A percentile compares a stretch with the other conserved stretches of the same genome.
phyloP scores from a whole-genome alignment of 2,797 vertebrate species.

The Cynopterus sphinx region DNA sequence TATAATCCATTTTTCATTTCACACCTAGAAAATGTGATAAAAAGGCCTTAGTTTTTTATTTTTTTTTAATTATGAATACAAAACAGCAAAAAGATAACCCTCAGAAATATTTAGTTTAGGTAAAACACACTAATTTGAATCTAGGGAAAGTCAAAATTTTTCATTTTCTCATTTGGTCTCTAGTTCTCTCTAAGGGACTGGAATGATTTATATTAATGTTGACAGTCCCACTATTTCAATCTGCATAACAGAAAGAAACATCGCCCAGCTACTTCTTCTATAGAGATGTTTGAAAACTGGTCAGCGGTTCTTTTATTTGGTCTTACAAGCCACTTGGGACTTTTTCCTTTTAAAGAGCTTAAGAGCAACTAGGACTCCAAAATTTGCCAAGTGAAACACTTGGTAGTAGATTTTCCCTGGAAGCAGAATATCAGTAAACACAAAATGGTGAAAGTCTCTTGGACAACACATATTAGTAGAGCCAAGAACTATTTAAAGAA shows the following conservation, averaged over 20 bases:
- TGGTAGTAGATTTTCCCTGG: neutral
- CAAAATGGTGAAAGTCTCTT: neutral
- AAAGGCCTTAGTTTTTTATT: neutral
- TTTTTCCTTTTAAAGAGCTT: neutral
- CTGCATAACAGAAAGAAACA: neutral
- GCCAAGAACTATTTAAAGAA: neutral
- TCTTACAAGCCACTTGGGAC: neutral
- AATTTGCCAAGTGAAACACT: conserved; percentile 36
- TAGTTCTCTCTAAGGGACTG: neutral
- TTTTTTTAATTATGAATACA: neutral
- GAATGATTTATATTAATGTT: neutral
- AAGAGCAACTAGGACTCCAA: neutral
- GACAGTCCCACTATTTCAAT: neutral
- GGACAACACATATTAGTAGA: neutral
- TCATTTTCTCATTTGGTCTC: neutral
- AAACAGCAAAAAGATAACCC: neutral
- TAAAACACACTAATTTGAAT: neutral
- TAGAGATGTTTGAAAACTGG: neutral
- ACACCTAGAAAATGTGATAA: neutral
- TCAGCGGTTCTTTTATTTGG: neutral
- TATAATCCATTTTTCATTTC: conserved; percentile 11
- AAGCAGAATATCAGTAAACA: conserved; percentile 23
- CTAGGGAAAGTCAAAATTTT: neutral
- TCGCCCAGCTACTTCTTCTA: neutral
- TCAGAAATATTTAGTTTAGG: neutral